Evolutionary conservation across 2,888 invertebrate genomes (phyloP), one percentile per base, ranked within the genome.

Genomic region (Pollenia angustigena): DNA sequence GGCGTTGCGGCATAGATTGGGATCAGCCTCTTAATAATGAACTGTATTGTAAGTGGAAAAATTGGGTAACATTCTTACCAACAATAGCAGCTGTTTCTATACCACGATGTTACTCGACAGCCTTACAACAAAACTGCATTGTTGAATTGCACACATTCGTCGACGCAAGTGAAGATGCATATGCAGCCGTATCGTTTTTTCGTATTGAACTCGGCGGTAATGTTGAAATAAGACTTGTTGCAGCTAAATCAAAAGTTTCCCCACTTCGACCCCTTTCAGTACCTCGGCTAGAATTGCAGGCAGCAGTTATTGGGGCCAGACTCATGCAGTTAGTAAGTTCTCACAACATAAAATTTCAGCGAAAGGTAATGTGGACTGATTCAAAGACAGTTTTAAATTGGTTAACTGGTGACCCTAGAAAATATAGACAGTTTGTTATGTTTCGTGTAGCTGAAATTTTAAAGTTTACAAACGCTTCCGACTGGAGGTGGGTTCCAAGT

Each of bases 141-240:
- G 44, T 14, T 9, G 62, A 82, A 44, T 44, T 82, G 12, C 68
- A 69, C n/a, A 76, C 68, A 0, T 81, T 82, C 54, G 69, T 82
- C 6, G 64, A 72, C 40, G 81, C 64, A 50, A 81, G 72, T 40
- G 62, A 81, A 11, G 72, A 81, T 9, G 71, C 64, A 2, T 71
- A 62, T 52, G 48, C 72, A 10, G 81, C 64, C 10, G 81, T 74
- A 12, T 40, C 75, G 14, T 82, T 76, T 68, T 82, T 75, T 74
- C 74, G 82, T 58, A 10, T 68, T 1, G 18, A 18, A 18, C 18
- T 18, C 18, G 18, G 18, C 18, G 18, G 18, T 18, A 18, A 18
- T 18, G 18, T 18, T 18, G 18, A 18, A 18, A 18, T 18, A 18
- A 18, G 1, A 18, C 18, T 18, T 18, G 18, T 18, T 18, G 18